Conservation (phyloP, 2,113 vertebrate species). For the Pomatorhinus ruficollis region DNA sequence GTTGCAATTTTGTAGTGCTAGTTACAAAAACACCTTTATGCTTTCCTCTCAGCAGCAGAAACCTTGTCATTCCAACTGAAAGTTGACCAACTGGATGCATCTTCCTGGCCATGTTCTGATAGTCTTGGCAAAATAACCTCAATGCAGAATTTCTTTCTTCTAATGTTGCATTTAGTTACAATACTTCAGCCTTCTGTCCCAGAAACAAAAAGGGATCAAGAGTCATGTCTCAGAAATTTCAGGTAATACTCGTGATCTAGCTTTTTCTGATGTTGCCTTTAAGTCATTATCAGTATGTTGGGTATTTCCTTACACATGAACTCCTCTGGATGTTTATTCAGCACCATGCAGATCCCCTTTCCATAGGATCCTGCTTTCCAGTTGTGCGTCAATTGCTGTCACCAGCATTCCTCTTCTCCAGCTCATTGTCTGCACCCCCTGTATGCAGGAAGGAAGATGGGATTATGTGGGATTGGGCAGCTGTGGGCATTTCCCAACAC, state of each 20-base stretch:
- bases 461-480: not conserved
- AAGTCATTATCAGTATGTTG: not conserved
- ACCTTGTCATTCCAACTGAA: constrained; percentile 28
- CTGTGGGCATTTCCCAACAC: not conserved
- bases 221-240: not conserved
- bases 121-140: not conserved
- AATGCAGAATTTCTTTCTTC: not conserved
- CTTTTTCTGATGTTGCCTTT: not conserved
- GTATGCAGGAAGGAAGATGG: not conserved
- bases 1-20: constrained; percentile 9
- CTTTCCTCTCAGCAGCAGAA: constrained; percentile 51
- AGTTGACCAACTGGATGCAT: constrained; percentile 7
- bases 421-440: not conserved
- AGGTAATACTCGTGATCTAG: not conserved
- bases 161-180: not conserved
- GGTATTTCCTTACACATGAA: not conserved
- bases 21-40: constrained; percentile 18
- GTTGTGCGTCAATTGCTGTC: not conserved
- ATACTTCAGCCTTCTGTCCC: not conserved
- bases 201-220: not conserved
- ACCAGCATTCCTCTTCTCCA: not conserved
- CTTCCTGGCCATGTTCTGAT: constrained; percentile 7
- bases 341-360: not conserved
- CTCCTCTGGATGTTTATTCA: not conserved
- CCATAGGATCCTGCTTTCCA: not conserved